phyloP scores from a whole-genome alignment of 2,113 vertebrate species.

The Indri indri region DNA sequence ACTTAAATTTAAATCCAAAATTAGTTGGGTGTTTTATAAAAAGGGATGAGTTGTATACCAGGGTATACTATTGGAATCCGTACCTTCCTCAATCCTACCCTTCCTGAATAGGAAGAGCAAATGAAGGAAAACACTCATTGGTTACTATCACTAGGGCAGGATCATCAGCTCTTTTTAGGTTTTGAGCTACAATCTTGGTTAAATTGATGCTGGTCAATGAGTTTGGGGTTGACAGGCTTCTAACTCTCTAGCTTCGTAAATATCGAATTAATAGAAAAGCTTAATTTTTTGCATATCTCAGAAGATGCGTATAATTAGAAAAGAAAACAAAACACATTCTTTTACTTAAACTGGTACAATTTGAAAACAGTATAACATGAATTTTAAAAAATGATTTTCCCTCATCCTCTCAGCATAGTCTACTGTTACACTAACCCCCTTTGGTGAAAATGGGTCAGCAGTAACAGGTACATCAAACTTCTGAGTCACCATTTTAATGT shows the following conservation, averaged over 20 bases:
- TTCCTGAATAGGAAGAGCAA: slow-evolving; percentile 24
- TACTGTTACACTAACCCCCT: slow-evolving; percentile 72
- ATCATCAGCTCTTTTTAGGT: slow-evolving; percentile 75
- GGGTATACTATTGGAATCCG: not conserved
- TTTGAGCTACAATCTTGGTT: slow-evolving; percentile 73
- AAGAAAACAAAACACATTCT: slow-evolving; percentile 49
- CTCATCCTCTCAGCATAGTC: slow-evolving; percentile 48
- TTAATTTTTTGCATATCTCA: slow-evolving; percentile 43
- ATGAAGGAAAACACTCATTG: slow-evolving; percentile 53
- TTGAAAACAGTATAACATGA: not conserved
- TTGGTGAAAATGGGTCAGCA: slow-evolving; percentile 71
- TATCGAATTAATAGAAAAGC: slow-evolving; percentile 74
- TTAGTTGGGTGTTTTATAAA: not conserved
- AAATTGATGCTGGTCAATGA: slow-evolving; percentile 78
- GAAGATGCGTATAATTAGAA: slow-evolving; percentile 17
- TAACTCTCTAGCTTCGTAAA: slow-evolving; percentile 64
- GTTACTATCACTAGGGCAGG: slow-evolving; percentile 65
- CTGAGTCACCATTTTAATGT: slow-evolving; percentile 37
- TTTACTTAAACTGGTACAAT: not conserved
- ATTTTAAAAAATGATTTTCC: not conserved
- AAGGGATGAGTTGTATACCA: not conserved
- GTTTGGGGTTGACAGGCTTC: slow-evolving; percentile 72
- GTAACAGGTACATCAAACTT: slow-evolving; percentile 10
- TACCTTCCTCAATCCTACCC: too few species aligned
- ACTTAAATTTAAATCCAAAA: slow-evolving; percentile 13